These are phyloP conservation scores for Aviceda subcristata DNA, from an alignment of 2,113 vertebrate species.

Conservation along the genomic window DNA sequence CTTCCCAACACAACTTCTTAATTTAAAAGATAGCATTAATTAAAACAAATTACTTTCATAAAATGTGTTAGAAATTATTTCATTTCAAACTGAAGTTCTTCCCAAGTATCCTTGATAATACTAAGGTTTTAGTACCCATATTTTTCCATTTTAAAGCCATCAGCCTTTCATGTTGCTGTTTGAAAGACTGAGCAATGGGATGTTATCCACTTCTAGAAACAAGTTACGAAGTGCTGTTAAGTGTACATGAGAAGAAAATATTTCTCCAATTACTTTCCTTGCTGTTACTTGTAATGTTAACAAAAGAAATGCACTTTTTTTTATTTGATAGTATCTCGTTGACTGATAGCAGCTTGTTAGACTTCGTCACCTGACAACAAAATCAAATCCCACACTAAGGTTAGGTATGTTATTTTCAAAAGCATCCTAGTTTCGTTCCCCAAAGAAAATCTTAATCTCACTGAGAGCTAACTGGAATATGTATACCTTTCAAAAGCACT, in stretches of 20 bases:
- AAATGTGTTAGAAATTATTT: neutral
- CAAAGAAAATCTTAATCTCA: neutral
- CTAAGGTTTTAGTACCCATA: neutral
- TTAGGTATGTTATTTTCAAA: neutral
- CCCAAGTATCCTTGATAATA: neutral
- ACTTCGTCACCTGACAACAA: neutral
- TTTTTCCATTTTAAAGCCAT: neutral
- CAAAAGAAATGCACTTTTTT: conserved; percentile 18
- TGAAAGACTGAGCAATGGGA: neutral
- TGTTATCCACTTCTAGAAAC: neutral
- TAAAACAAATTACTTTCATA: neutral
- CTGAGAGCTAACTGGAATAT: neutral
- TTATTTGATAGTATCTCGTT: neutral
- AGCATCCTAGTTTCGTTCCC: neutral
- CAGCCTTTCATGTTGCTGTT: neutral
- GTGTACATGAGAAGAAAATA: neutral
- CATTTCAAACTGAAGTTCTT: neutral
- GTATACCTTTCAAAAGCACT: neutral
- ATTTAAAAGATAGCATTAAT: neutral
- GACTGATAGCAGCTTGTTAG: neutral
- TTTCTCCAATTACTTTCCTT: neutral
- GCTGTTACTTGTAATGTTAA: neutral
- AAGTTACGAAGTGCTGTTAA: neutral
- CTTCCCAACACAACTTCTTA: neutral
- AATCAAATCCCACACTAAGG: neutral